phyloP scores from a whole-genome alignment of 2,113 vertebrate species.

The Cephalopterus ornatus region DNA sequence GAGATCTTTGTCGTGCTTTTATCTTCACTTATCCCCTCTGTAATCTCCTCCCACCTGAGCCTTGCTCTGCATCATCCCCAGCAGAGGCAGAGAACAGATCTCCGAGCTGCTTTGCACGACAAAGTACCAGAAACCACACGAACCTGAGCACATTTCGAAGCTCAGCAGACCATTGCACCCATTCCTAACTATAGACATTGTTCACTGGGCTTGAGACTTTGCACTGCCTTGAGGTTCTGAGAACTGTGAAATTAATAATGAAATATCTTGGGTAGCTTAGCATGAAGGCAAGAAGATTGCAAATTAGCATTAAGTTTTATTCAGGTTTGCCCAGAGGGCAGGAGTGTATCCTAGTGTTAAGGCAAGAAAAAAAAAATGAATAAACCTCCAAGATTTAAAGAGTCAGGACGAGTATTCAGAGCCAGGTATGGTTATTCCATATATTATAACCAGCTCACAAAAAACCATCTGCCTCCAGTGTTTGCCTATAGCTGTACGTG shows the following conservation, averaged over 20 bases:
- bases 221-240: not conserved
- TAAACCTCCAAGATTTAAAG: not conserved
- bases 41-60: not conserved
- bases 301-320: not conserved
- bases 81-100: not conserved
- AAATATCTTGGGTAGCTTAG: not conserved
- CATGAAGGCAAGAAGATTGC: not conserved
- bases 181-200: not conserved
- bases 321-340: not conserved
- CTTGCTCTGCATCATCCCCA: not conserved
- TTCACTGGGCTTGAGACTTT: not conserved
- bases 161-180: not conserved
- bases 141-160: not conserved
- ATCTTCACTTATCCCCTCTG: not conserved
- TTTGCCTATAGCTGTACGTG: not conserved
- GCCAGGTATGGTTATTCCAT: not conserved
- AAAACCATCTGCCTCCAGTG: not conserved
- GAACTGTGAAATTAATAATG: slow-evolving; percentile 12
- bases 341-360: not conserved
- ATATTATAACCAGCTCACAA: not conserved
- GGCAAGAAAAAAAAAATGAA: not conserved
- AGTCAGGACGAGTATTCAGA: not conserved
- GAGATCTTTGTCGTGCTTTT: not conserved
- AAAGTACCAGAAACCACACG: not conserved
- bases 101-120: not conserved